Conservation (phyloP, 37 sponge, comb jelly and placozoan species). For the Aplysina aerophoba region DNA sequence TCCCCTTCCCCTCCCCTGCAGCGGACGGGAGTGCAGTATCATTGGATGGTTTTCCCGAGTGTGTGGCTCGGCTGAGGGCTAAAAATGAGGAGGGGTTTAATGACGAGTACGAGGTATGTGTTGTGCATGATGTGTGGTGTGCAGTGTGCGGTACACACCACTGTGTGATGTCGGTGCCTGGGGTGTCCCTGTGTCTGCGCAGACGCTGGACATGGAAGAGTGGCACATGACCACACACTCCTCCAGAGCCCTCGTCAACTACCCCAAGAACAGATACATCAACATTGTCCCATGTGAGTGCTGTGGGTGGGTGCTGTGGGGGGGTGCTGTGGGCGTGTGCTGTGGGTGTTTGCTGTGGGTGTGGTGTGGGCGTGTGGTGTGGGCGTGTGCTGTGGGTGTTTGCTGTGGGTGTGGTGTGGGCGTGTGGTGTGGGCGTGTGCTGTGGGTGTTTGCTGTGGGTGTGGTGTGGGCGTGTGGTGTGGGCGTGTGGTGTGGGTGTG, state of each 20-base stretch:
- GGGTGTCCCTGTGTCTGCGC: not conserved
- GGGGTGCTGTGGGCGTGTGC: too few species aligned
- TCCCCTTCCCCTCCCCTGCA: not conserved
- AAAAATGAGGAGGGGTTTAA: slow-evolving; percentile 63
- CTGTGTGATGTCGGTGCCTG: not conserved
- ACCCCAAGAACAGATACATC: slow-evolving; percentile 79
- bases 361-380: too few species aligned
- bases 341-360: too few species aligned
- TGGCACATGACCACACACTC: slow-evolving; percentile 69
- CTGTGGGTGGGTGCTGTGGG: too few species aligned
- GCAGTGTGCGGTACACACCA: too few species aligned
- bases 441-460: too few species aligned
- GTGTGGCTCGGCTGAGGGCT: slow-evolving; percentile 53
- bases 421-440: too few species aligned
- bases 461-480: too few species aligned
- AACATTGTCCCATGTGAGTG: slow-evolving; percentile 80
- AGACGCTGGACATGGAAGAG: slow-evolving; percentile 67
- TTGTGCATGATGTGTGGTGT: slow-evolving; percentile 11
- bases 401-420: too few species aligned
- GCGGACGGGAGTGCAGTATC: not conserved
- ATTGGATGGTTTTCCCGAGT: slow-evolving; percentile 63
- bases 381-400: too few species aligned
- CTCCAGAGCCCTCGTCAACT: slow-evolving; percentile 68
- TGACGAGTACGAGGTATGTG: slow-evolving; percentile 67
- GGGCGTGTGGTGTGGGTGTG: too few species aligned